A percentile compares a stretch with the other conserved stretches of the same genome.
These are phyloP conservation scores for Acrossocheilus fasciatus DNA, from an alignment of 2,797 vertebrate species.

Conservation along the genomic window DNA sequence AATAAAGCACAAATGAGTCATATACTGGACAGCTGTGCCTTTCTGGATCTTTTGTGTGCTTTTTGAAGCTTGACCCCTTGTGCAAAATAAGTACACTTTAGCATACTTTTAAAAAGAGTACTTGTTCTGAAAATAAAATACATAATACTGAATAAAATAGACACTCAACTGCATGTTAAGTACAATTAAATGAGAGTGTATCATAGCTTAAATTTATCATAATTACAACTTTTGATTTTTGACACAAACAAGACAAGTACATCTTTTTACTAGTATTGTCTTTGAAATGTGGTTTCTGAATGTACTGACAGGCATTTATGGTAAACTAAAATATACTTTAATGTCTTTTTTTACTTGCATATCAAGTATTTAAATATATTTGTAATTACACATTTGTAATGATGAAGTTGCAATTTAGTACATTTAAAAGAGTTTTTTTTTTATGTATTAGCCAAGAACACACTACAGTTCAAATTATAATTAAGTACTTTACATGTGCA, in stretches of 20 bases:
- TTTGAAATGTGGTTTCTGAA: no score
- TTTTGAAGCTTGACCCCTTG: not conserved
- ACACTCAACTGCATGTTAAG: not conserved
- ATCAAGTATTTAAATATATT: not conserved
- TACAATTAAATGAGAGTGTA: not conserved
- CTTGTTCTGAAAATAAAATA: not conserved
- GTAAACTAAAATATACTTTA: not conserved
- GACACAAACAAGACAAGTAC: not conserved
- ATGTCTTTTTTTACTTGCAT: not conserved
- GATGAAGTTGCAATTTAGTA: not conserved
- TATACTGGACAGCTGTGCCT: not conserved
- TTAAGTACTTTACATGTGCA: not conserved
- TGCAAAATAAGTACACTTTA: not conserved
- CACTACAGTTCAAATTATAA: not conserved
- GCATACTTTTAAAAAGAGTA: not conserved
- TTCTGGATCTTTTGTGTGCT: not conserved
- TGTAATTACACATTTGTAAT: not conserved
- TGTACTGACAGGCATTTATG: not conserved
- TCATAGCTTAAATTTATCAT: not conserved
- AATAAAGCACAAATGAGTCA: not conserved
- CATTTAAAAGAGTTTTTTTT: not conserved
- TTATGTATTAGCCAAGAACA: not conserved
- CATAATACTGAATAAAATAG: not conserved
- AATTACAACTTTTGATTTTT: no score
- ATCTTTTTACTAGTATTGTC: not conserved